Conservation (phyloP, 2,888 invertebrate genomes). For the Stenoptilia bipunctidactyla region DNA sequence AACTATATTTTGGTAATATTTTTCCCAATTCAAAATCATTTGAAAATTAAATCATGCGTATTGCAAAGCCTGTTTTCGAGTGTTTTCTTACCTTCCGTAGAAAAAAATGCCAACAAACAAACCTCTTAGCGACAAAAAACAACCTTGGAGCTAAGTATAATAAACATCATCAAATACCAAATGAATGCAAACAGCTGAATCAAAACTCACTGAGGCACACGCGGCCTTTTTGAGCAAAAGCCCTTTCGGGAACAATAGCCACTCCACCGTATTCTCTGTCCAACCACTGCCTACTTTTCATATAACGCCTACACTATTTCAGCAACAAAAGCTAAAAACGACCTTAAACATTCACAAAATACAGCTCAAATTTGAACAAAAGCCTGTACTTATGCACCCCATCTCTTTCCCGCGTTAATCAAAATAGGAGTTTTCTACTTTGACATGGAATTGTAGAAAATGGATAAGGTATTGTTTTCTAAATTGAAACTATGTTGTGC, state of each 20-base stretch:
- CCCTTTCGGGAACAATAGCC: background rate
- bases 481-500: conserved; percentile 61
- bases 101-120: too few relatives aligned
- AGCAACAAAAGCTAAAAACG: conserved; percentile 41
- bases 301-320: conserved; percentile 69
- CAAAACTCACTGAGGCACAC: too few relatives aligned
- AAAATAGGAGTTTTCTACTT: conserved; percentile 67
- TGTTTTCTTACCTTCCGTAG: too few relatives aligned
- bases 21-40: too few relatives aligned
- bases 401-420: conserved; percentile 69
- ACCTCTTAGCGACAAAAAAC: too few relatives aligned
- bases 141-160: too few relatives aligned
- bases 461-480: conserved; percentile 68
- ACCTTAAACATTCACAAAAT: conserved; percentile 28
- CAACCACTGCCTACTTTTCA: conserved; percentile 68
- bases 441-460: conserved; percentile 67
- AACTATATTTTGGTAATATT: too few relatives aligned
- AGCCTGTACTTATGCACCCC: conserved; percentile 35
- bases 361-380: conserved; percentile 29
- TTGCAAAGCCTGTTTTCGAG: too few relatives aligned
- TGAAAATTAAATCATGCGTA: too few relatives aligned
- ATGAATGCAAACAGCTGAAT: too few relatives aligned
- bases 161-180: too few relatives aligned
- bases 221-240: background rate
- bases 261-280: conserved; percentile 23